Base-by-base conservation (phyloP, 2,888 invertebrate genomes). In the Stenchaetothrips biformis region DNA sequence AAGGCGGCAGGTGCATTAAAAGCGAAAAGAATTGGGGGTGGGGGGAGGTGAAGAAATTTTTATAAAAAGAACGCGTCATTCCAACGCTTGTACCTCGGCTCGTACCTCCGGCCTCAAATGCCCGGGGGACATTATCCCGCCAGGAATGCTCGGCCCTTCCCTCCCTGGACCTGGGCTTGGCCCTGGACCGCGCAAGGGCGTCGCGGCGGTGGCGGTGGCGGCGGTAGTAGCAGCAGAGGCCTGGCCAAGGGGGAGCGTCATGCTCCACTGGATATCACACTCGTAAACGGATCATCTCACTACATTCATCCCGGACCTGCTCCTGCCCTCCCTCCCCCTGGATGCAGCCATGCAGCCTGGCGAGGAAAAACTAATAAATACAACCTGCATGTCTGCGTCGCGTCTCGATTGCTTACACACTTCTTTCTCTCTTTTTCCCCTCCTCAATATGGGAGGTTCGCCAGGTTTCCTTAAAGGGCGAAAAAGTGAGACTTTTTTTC, bases 231-330 rank as follows among this genome's bases (percentile, higher is more conserved):
- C 13, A 18, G 16, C 53, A 13, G 18, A 9, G 4, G 37, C 13
- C 53, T 53, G 53, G 53, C 53, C 53, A 25, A 74, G 67, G 67
- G 37, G 67, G 67, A 21, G 25, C 67, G 25, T 74, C 67, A 74
- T 74, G 67, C 67, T 74, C 67, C 67, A 74, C 67, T 74, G 67
- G 67, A 74, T 74, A 74, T 74, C 67, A 74, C 67, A 74, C 67
- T 74, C 67, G 67, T 74, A 74, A 74, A 74, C 67, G 67, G 67
- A 74, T 74, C 67, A 74, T 81, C 49, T 13, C 79, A 80, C 80
- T 67, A 79, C 48, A 21, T 37, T 78, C 49, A 48, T 77, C 80
- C 81, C 80, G 49, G 82, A 81, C 82, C 78, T 82, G 82, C 82
- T 82, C 74, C 77, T 53, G 8, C 47, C 67, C 74, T 77, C 18